phyloP scores from a whole-genome alignment of 2,888 invertebrate species.

The Coleophora flavipennella region DNA sequence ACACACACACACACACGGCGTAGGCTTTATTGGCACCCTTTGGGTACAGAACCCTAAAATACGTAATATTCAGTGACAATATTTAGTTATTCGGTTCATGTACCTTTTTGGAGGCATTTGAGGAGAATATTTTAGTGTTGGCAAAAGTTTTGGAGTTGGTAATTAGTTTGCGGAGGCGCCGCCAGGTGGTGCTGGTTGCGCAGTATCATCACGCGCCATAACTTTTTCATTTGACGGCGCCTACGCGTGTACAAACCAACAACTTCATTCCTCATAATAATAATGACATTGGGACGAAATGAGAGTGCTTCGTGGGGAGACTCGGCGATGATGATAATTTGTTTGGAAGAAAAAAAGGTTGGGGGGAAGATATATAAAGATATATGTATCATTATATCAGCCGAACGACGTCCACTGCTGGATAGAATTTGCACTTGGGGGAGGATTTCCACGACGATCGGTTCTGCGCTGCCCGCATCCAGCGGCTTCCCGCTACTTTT shows the following conservation, averaged over 20 bases:
- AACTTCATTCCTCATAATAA: slow-evolving; percentile 70
- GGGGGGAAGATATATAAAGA: slow-evolving; percentile 9
- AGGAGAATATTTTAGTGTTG: slow-evolving; percentile 69
- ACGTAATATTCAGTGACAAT: slow-evolving; percentile 19
- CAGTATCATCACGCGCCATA: slow-evolving; percentile 69
- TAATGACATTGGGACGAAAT: slow-evolving; percentile 64
- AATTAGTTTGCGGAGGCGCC: slow-evolving; percentile 59
- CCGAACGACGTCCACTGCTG: too few relatives aligned
- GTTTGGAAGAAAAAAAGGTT: not conserved
- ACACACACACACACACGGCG: too few relatives aligned
- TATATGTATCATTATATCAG: too few relatives aligned
- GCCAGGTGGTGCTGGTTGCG: slow-evolving; percentile 58
- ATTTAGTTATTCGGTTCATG: slow-evolving; percentile 50
- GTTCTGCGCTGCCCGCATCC: too few relatives aligned
- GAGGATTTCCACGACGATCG: too few relatives aligned
- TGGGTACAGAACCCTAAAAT: too few relatives aligned
- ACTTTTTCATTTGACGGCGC: slow-evolving; percentile 66
- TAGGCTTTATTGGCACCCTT: too few relatives aligned
- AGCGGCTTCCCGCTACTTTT: too few relatives aligned
- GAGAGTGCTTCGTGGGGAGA: slow-evolving; percentile 27
- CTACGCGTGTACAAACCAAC: slow-evolving; percentile 38
- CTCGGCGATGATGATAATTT: not conserved
- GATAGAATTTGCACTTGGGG: too few relatives aligned
- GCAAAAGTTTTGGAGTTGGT: slow-evolving; percentile 63
- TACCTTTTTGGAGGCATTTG: slow-evolving; percentile 60